These are phyloP conservation scores for Tychaedon coryphoeus DNA, from an alignment of 2,113 vertebrate species.

Conservation along the genomic window DNA sequence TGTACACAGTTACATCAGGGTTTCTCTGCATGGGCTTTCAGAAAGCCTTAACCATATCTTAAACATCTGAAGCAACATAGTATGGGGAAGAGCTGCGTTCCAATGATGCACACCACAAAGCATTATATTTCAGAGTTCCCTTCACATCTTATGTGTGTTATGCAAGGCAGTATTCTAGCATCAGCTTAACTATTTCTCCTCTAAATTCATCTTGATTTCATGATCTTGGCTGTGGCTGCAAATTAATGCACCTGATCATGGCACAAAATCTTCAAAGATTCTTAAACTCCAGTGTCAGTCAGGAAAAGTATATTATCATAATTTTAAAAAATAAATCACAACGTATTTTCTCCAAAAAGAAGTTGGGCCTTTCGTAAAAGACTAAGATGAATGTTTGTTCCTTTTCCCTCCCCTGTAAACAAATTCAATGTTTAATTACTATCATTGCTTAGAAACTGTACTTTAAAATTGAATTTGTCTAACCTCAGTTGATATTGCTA, in stretches of 20 bases:
- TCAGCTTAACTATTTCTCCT: slow-evolving; percentile 10
- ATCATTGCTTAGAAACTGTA: background rate
- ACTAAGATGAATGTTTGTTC: background rate
- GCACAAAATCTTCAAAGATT: background rate
- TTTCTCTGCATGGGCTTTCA: slow-evolving; percentile 34
- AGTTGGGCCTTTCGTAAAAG: background rate
- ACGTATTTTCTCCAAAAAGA: background rate
- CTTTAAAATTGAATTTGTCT: background rate
- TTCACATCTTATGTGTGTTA: background rate
- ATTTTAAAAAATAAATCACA: background rate
- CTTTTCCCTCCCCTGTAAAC: background rate
- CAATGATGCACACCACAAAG: slow-evolving; percentile 23
- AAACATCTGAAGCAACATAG: slow-evolving; percentile 27
- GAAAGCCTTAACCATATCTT: slow-evolving; percentile 8
- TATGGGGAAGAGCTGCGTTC: slow-evolving; percentile 24
- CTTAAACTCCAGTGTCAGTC: background rate
- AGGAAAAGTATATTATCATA: background rate
- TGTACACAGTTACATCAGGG: slow-evolving; percentile 18
- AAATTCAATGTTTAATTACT: background rate
- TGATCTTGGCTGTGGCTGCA: background rate
- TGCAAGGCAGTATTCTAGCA: background rate
- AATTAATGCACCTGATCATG: background rate
- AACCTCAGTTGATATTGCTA: slow-evolving; percentile 8
- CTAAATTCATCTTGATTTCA: background rate
- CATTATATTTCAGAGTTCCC: slow-evolving; percentile 23